phyloP scores from a whole-genome alignment of 2,888 invertebrate species.

The Acrobasis suavella region DNA sequence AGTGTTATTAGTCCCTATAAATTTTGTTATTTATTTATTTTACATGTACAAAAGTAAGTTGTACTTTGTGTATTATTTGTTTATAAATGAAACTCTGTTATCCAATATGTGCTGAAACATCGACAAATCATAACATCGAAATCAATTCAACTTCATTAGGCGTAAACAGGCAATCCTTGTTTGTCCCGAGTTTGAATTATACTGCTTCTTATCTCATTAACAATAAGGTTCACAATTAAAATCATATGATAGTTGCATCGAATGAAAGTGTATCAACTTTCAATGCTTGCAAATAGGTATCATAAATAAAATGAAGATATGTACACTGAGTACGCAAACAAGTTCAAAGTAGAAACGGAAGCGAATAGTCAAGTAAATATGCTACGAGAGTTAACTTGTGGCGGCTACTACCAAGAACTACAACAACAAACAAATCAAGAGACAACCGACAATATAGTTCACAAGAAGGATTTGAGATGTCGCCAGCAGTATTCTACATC shows the following conservation, averaged over 20 bases:
- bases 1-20: too few relatives aligned
- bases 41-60: too few relatives aligned
- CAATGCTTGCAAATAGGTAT: conserved; percentile 39
- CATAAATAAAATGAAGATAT: conserved; percentile 47
- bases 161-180: not conserved
- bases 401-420: too few relatives aligned
- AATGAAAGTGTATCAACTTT: conserved; percentile 42
- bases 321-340: conserved; percentile 30
- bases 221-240: conserved; percentile 15
- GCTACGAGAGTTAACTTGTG: too few relatives aligned
- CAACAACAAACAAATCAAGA: too few relatives aligned
- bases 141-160: not conserved
- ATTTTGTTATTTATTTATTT: too few relatives aligned
- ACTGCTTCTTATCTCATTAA: not conserved
- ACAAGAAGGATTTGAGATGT: too few relatives aligned
- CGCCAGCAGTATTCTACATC: too few relatives aligned
- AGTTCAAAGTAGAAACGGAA: not conserved
- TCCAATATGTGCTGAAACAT: not conserved
- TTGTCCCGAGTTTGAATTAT: not conserved
- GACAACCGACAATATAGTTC: too few relatives aligned
- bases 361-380: not conserved
- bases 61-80: too few relatives aligned
- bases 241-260: conserved; percentile 40
- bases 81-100: not conserved
- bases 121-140: not conserved